A percentile compares a stretch with the other conserved stretches of the same genome.
Conservation (phyloP, 2,888 invertebrate genomes). For the Thymelicus sylvestris region DNA sequence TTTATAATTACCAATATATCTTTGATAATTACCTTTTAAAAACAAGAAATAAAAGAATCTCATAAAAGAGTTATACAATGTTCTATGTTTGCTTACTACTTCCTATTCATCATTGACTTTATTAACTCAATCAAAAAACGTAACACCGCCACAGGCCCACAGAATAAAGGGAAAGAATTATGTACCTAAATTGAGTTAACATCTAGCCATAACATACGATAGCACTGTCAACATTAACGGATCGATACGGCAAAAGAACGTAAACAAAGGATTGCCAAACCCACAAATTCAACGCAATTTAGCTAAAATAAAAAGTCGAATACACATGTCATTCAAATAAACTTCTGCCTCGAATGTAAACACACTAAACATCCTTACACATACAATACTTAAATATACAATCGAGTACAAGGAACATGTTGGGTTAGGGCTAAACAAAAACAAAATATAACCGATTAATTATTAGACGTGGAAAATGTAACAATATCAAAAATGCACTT, state of each 20-base stretch:
- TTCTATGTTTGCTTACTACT: too few relatives aligned
- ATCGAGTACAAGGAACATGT: background rate
- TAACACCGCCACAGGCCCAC: too few relatives aligned
- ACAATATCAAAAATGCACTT: background rate
- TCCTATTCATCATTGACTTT: too few relatives aligned
- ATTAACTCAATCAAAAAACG: too few relatives aligned
- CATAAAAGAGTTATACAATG: too few relatives aligned
- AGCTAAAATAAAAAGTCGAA: background rate
- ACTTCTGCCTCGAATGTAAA: constrained; percentile 10
- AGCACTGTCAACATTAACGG: constrained; percentile 14
- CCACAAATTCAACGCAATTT: background rate
- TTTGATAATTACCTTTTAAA: too few relatives aligned
- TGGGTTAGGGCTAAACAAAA: background rate
- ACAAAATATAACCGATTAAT: constrained; percentile 9
- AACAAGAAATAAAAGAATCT: too few relatives aligned
- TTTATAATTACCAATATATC: too few relatives aligned
- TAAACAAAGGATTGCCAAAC: constrained; percentile 19
- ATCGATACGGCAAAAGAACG: constrained; percentile 24
- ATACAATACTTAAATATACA: constrained; percentile 4
- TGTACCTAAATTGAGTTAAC: too few relatives aligned
- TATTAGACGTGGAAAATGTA: background rate
- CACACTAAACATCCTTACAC: background rate
- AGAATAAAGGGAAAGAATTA: too few relatives aligned
- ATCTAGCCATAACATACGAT: background rate
- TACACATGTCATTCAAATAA: constrained; percentile 4